Conservation (phyloP, 2,797 vertebrate genomes). For the Fratercula arctica region DNA sequence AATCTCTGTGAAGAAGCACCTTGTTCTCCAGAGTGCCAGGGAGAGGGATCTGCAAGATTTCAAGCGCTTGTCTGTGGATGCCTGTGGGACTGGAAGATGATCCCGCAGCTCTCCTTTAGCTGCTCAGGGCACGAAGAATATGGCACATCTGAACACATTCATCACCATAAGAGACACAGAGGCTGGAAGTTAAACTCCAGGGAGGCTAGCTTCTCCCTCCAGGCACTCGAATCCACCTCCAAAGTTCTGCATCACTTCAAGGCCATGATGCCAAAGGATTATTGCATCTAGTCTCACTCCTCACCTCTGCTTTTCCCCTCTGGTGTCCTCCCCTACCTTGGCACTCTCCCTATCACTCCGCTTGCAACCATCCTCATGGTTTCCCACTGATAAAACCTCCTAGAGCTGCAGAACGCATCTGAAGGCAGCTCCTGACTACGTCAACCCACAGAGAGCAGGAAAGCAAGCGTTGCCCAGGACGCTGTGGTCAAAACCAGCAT, state of each 20-base stretch:
- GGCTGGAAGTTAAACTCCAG: neutral
- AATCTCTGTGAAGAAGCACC: neutral
- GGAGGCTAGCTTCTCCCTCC: neutral
- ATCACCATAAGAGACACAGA: neutral
- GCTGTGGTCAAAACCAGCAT: rapidly evolving
- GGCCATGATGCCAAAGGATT: neutral
- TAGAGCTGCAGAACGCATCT: neutral
- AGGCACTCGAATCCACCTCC: neutral
- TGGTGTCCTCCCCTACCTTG: rapidly evolving
- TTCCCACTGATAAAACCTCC: neutral
- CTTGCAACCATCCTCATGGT: neutral
- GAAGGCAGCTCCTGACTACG: neutral
- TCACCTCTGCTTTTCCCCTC: neutral
- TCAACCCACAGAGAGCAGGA: neutral
- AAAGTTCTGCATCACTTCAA: neutral
- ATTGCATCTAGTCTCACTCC: neutral
- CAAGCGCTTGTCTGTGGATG: neutral
- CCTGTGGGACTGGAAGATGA: neutral
- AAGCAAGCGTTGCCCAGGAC: rapidly evolving
- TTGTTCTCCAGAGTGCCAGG: neutral
- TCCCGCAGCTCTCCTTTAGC: neutral
- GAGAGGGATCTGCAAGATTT: neutral
- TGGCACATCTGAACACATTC: neutral
- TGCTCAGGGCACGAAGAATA: neutral
- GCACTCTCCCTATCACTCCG: neutral